Evolutionary conservation across 2,888 invertebrate genomes (phyloP), one percentile per base, ranked within the genome.

Genomic region (Hipparchia semele): DNA sequence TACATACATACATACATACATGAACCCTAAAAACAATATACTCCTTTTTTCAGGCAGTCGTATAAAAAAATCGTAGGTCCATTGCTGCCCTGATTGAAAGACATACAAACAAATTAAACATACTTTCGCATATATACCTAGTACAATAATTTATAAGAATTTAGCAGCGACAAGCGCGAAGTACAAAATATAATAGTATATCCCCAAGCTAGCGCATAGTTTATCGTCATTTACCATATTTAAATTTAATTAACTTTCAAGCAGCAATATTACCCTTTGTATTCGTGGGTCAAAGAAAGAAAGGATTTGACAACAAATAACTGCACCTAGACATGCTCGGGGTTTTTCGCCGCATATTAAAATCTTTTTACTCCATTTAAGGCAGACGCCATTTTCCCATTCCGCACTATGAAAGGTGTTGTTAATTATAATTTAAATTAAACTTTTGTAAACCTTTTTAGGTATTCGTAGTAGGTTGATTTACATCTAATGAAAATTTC

Each of bases 231-330:
- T 82, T 85, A 83, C 85, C 86, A 86, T 86, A 88, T 90, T 89
- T 86, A 84, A 87, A 88, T 89, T 90, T 91, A 91, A 92, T 92
- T 91, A 91, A 91, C 88, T 90, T 87, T 87, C 83, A 87, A 83
- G 82, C 81, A 84, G 86, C 87, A 83, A 86, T 87, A 86, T 82
- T 39, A 39, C 39, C 83, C 85, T 91, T 90, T 90, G 87, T 90
- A 83, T 81, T 72, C 62, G 68, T 54, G 70, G 72, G 79, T 80
- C 80, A 76, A 84, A 86, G 85, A 83, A 87, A 85, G 81, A 79
- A 81, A 84, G 84, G 83, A 83, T 84, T 84, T 81, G 81, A 82
- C 77, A 75, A 82, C 80, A 84, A 86, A 86, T 86, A 84, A 85
- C 83, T 85, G 84, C 81, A 82, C 79, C 79, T 76, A 77, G 80